These are phyloP conservation scores for Dasysyrphus albostriatus DNA, from an alignment of 2,888 invertebrate species.

Conservation along the genomic window DNA sequence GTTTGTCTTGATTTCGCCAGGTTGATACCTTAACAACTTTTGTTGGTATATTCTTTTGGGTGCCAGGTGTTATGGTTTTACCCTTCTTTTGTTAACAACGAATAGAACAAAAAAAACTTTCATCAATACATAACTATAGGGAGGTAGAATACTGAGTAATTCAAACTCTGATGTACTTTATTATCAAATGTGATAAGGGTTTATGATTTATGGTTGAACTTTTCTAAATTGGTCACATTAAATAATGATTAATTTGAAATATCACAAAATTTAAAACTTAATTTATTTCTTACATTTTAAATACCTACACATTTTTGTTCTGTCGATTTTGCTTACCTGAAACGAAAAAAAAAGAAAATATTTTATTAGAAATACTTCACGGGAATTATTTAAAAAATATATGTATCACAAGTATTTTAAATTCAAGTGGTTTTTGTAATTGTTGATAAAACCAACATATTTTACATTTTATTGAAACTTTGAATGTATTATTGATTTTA, in stretches of 20 bases:
- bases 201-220: neutral
- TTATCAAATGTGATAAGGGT: constrained; percentile 6
- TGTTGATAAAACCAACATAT: too few species aligned
- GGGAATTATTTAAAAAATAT: neutral
- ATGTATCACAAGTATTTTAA: neutral
- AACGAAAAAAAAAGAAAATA: constrained; percentile 21
- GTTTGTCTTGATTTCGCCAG: constrained; percentile 73
- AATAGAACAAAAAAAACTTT: neutral
- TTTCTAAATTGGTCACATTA: neutral
- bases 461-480: too few species aligned
- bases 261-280: neutral
- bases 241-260: neutral
- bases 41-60: neutral
- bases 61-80: constrained; percentile 60
- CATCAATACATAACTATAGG: neutral
- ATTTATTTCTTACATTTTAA: constrained; percentile 7
- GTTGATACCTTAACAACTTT: constrained; percentile 39
- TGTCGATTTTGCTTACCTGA: constrained; percentile 47
- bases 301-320: too few species aligned
- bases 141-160: neutral
- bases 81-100: neutral
- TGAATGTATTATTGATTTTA: too few species aligned
- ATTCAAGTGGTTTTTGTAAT: too few species aligned
- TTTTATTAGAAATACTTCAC: neutral
- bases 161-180: neutral